phyloP scores from a whole-genome alignment of 2,888 invertebrate species.

The Drosophila mayaguana region DNA sequence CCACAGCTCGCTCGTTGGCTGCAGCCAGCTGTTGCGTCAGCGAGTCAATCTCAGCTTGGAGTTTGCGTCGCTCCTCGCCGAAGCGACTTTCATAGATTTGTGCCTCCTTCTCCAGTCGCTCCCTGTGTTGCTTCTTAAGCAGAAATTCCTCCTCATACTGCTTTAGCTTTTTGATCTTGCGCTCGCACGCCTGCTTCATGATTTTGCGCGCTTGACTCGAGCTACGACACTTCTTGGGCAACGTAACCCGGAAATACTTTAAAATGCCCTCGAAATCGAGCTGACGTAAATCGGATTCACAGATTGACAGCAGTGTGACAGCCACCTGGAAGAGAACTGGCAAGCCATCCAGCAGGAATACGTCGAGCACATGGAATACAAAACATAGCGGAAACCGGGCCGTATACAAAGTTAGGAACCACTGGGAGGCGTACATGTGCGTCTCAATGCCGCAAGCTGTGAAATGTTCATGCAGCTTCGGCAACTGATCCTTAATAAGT shows the following conservation, averaged over 20 bases:
- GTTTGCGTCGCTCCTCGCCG: conserved; percentile 85
- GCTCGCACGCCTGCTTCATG: conserved; percentile 94
- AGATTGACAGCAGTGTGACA: conserved; percentile 95
- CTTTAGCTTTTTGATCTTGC: conserved; percentile 96
- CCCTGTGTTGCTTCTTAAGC: conserved; percentile 89
- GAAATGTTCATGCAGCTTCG: conserved; percentile 93
- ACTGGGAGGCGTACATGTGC: conserved; percentile 99
- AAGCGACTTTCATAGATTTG: conserved; percentile 90
- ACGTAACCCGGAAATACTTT: conserved; percentile 98
- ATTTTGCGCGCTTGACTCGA: conserved; percentile 95
- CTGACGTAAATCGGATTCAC: conserved; percentile 95
- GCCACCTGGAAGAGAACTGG: conserved; percentile 98
- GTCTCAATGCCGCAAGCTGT: conserved; percentile 94
- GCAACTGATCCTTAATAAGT: conserved; percentile 93
- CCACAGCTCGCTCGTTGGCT: conserved; percentile 90
- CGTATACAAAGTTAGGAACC: conserved; percentile 99
- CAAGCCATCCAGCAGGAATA: conserved; percentile 97
- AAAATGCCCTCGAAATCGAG: conserved; percentile 99
- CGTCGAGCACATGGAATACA: conserved; percentile 98
- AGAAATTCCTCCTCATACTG: conserved; percentile 97
- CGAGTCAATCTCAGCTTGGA: conserved; percentile 86
- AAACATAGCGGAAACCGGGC: conserved; percentile 98
- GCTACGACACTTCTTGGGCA: conserved; percentile 98
- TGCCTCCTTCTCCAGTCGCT: conserved; percentile 88
- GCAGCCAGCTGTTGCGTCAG: conserved; percentile 91